Percentiles rank a stretch among this genome's conserved stretches.
Evolutionary conservation across 2,888 invertebrate species (phyloP).

Genomic region (Gastracanthus pulcherrimus): DNA sequence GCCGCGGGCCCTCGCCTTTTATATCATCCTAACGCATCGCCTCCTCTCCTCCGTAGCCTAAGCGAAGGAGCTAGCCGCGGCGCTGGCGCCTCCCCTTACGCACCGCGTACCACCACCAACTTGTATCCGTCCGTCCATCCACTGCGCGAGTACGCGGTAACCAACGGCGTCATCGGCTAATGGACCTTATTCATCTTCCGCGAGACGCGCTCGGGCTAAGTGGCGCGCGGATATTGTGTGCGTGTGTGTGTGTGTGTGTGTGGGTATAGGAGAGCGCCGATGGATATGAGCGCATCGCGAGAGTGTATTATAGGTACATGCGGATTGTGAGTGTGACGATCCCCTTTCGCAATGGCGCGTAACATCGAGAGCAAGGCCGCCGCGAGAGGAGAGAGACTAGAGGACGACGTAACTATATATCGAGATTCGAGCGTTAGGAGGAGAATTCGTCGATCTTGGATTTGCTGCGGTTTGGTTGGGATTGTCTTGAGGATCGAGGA

Average conservation of each 20-base stretch:
- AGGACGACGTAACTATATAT: neutral
- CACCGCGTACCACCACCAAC: no score
- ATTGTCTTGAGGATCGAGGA: no score
- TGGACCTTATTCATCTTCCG: constrained; percentile 60
- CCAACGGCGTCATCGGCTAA: constrained; percentile 9
- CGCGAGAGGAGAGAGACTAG: neutral
- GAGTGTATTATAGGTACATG: neutral
- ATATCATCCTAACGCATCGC: constrained; percentile 45
- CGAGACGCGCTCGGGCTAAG: neutral
- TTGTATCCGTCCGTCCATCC: neutral
- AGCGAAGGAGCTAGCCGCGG: neutral
- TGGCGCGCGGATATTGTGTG: constrained; percentile 29
- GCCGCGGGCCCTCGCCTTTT: constrained; percentile 56
- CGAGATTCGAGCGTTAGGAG: no score
- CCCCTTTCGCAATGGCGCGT: constrained; percentile 61
- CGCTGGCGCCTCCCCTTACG: no score
- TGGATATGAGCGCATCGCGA: constrained; percentile 46
- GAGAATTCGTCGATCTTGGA: neutral
- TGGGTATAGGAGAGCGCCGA: neutral
- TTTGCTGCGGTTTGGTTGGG: no score
- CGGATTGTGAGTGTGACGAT: no score
- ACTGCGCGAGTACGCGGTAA: neutral
- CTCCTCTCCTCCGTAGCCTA: constrained; percentile 10
- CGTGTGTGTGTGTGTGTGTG: no score
- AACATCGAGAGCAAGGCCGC: constrained; percentile 71